Conservation (phyloP, 2,888 invertebrate species). For the Cheilosia urbana region DNA sequence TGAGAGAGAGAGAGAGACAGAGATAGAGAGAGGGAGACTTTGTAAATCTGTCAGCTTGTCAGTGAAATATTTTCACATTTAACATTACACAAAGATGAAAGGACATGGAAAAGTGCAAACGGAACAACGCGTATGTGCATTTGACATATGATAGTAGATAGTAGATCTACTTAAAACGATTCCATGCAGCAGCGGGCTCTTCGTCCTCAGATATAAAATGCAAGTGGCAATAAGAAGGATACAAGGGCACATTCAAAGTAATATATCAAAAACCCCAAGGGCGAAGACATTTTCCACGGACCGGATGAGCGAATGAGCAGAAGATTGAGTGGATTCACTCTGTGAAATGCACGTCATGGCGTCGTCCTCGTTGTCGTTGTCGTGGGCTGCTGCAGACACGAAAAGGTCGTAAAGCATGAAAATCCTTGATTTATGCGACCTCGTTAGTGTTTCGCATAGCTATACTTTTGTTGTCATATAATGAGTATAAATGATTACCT, state of each 20-base stretch:
- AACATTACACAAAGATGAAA: constrained; percentile 26
- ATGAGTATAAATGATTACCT: constrained; percentile 46
- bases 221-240: constrained; percentile 54
- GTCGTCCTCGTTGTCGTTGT: background rate
- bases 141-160: constrained; percentile 39
- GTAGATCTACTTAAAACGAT: constrained; percentile 34
- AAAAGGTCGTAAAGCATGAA: constrained; percentile 66
- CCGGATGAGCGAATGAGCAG: constrained; percentile 38
- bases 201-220: constrained; percentile 19
- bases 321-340: constrained; percentile 73
- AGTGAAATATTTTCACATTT: constrained; percentile 53
- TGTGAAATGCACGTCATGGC: constrained; percentile 29
- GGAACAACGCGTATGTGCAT: constrained; percentile 50
- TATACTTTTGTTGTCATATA: constrained; percentile 32
- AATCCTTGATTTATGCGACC: constrained; percentile 70
- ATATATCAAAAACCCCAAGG: constrained; percentile 65
- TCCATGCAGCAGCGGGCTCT: constrained; percentile 10
- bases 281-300: constrained; percentile 56
- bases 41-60: constrained; percentile 56
- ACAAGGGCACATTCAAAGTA: constrained; percentile 62
- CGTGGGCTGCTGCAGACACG: constrained; percentile 62
- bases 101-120: constrained; percentile 38
- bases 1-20: background rate
- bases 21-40: background rate
- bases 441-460: constrained; percentile 62